A percentile compares a stretch with the other conserved stretches of the same genome.
Conservation (phyloP, 2,113 vertebrate species). For the Crocuta crocuta region DNA sequence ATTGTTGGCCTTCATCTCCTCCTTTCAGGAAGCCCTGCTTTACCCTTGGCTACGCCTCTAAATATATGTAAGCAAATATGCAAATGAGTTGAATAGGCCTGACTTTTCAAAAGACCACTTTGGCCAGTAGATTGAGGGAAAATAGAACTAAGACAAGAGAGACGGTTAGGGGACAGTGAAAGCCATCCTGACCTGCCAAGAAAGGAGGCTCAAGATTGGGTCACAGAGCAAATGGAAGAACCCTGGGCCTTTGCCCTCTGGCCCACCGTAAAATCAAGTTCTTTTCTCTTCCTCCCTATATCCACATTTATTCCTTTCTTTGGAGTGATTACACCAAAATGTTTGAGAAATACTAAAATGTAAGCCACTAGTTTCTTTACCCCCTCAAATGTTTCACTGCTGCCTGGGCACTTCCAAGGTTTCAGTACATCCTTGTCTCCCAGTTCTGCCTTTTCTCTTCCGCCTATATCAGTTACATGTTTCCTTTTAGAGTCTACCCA, state of each 20-base stretch:
- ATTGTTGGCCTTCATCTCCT: not conserved
- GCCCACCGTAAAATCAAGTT: not conserved
- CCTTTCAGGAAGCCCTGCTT: not conserved
- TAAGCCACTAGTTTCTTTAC: not conserved
- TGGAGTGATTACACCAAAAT: not conserved
- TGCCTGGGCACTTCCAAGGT: not conserved
- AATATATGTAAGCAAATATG: not conserved
- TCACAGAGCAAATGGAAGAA: not conserved
- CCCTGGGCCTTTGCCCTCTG: not conserved
- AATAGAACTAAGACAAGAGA: not conserved
- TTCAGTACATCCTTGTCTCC: conserved; percentile 1
- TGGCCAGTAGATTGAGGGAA: not conserved
- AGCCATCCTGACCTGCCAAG: not conserved
- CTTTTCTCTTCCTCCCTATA: not conserved
- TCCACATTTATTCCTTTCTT: not conserved
- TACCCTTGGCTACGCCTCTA: not conserved
- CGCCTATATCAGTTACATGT: not conserved
- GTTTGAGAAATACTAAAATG: not conserved
- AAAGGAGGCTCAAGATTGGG: not conserved
- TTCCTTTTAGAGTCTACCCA: not conserved
- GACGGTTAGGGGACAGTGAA: not conserved
- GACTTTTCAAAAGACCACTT: not conserved
- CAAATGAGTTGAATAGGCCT: not conserved
- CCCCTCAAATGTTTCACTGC: not conserved
- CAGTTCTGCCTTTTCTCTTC: not conserved